A percentile compares a stretch with the other conserved stretches of the same genome.
phyloP scores from a whole-genome alignment of 2,888 invertebrate genomes.

The Scotopteryx bipunctaria region DNA sequence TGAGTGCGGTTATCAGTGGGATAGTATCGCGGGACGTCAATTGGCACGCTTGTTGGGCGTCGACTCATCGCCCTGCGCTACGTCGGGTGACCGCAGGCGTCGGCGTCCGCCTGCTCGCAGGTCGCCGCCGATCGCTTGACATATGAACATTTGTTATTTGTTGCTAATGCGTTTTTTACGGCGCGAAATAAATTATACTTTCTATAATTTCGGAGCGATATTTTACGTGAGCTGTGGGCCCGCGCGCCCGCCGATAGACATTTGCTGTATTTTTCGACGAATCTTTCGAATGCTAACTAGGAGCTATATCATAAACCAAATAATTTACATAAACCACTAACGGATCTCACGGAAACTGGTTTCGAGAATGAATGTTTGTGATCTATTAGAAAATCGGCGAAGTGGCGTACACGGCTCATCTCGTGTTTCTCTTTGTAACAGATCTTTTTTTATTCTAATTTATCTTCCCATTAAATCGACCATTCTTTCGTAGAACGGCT shows the following conservation, averaged over 20 bases:
- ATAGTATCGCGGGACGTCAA: constrained; percentile 20
- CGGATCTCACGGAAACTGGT: constrained; percentile 80
- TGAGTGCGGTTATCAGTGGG: constrained; percentile 15
- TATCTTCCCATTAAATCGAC: constrained; percentile 56
- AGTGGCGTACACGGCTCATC: constrained; percentile 41
- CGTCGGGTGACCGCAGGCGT: no score
- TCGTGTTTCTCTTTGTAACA: constrained; percentile 57
- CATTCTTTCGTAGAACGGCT: constrained; percentile 47
- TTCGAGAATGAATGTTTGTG: constrained; percentile 74
- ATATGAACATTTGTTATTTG: constrained; percentile 43
- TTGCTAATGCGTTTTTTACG: constrained; percentile 55
- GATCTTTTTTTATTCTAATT: constrained; percentile 69
- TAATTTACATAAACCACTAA: constrained; percentile 81
- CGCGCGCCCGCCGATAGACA: constrained; percentile 37
- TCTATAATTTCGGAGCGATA: constrained; percentile 63
- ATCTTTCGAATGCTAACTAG: constrained; percentile 74
- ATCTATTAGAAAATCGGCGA: constrained; percentile 82
- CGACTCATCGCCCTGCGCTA: no score
- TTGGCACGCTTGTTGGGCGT: constrained; percentile 3
- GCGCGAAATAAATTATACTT: constrained; percentile 67
- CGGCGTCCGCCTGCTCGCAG: constrained; percentile 17
- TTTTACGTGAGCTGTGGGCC: constrained; percentile 53
- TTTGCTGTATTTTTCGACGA: constrained; percentile 54
- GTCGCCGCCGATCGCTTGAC: constrained; percentile 35
- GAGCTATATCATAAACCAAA: constrained; percentile 73